A percentile compares a stretch with the other conserved stretches of the same genome.
Evolutionary conservation across 2,113 vertebrate species (phyloP).

Genomic region (Aythya baeri): DNA sequence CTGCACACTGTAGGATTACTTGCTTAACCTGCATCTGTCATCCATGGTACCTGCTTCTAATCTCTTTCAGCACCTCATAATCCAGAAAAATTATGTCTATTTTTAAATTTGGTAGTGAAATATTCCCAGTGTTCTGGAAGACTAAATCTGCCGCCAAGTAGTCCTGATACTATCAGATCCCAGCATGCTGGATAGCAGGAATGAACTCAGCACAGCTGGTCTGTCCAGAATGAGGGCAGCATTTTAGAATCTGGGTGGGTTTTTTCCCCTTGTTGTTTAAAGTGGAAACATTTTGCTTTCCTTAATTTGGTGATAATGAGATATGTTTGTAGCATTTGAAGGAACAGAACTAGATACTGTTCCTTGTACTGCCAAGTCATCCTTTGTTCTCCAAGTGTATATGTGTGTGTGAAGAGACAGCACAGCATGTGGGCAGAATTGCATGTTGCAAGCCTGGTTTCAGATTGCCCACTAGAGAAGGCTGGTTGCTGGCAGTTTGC

Average conservation of each 20-base stretch:
- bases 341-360: not conserved
- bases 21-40: not conserved
- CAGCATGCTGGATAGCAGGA: not conserved
- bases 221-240: not conserved
- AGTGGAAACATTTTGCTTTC: not conserved
- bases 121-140: not conserved
- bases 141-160: not conserved
- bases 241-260: not conserved
- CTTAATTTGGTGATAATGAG: not conserved
- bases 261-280: not conserved
- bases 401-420: not conserved
- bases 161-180: not conserved
- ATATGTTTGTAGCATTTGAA: not conserved
- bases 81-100: not conserved
- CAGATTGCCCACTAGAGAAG: not conserved
- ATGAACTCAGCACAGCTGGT: not conserved
- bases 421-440: not conserved
- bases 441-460: rapidly evolving
- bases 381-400: not conserved
- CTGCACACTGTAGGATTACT: not conserved
- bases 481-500: not conserved
- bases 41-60: not conserved
- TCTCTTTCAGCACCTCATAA: not conserved
- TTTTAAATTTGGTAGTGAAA: not conserved
- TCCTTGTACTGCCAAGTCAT: not conserved